Conservation (phyloP, 2,113 vertebrate genomes). For the Ammodytes dubius region DNA sequence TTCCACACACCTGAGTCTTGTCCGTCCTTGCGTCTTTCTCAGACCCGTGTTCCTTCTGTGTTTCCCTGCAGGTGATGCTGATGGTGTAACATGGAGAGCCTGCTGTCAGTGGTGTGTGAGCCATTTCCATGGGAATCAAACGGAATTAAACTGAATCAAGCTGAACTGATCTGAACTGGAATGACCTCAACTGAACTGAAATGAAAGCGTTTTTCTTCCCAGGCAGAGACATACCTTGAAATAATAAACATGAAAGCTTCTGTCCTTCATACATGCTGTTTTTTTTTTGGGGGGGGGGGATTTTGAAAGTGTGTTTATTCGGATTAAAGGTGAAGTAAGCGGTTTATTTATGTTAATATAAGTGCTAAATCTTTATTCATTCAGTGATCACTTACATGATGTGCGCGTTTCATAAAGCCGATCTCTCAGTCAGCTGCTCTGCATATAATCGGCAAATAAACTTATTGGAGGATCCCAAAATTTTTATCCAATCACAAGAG, state of each 20-base stretch:
- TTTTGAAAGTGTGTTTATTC: neutral
- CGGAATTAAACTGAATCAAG: slow-evolving; percentile 56
- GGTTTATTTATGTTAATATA: too few relatives aligned
- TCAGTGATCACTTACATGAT: too few relatives aligned
- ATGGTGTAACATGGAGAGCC: slow-evolving; percentile 37
- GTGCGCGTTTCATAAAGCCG: too few relatives aligned
- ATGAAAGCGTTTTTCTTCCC: neutral
- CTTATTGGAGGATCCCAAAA: too few relatives aligned
- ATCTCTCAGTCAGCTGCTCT: too few relatives aligned
- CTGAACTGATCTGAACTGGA: slow-evolving; percentile 62
- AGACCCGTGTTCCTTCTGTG: slow-evolving; percentile 28
- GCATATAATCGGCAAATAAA: too few relatives aligned
- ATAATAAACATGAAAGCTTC: slow-evolving; percentile 33
- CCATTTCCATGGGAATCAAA: slow-evolving; percentile 56
- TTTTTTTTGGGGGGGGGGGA: too few relatives aligned
- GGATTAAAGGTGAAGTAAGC: too few relatives aligned
- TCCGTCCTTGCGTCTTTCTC: slow-evolving; percentile 1
- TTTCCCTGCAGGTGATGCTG: slow-evolving; percentile 64
- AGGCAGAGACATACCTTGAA: slow-evolving; percentile 24
- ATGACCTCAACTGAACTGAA: slow-evolving; percentile 40
- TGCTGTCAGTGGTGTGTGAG: slow-evolving; percentile 29
- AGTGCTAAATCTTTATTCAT: too few relatives aligned
- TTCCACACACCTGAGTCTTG: neutral
- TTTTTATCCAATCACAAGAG: too few relatives aligned
- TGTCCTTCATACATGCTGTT: neutral